phyloP scores from a whole-genome alignment of 2,888 invertebrate species.

The Cephonodes hylas region DNA sequence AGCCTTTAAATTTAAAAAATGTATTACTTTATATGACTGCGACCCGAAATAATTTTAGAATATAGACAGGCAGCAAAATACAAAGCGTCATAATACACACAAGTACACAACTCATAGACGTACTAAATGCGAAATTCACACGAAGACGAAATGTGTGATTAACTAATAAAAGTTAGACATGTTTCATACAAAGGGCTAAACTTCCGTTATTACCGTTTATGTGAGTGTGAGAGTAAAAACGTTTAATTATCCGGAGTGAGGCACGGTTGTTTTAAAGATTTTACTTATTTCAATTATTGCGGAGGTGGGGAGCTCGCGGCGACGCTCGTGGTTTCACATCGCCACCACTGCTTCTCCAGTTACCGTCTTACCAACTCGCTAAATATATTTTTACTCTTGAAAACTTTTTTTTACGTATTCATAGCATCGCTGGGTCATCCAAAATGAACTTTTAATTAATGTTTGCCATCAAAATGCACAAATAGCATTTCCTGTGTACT shows the following conservation, averaged over 20 bases:
- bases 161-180: constrained; percentile 57
- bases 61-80: neutral
- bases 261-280: constrained; percentile 33
- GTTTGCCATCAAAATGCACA: neutral
- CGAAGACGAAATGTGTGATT: constrained; percentile 48
- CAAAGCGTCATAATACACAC: neutral
- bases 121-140: constrained; percentile 26
- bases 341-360: neutral
- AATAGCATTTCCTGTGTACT: neutral
- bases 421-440: neutral
- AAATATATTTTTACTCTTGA: no score
- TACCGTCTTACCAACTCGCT: neutral
- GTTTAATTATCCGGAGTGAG: constrained; percentile 52
- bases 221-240: constrained; percentile 47
- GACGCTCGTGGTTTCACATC: constrained; percentile 13
- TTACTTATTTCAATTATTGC: constrained; percentile 33
- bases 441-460: neutral
- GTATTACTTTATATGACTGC: no score
- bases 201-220: constrained; percentile 64
- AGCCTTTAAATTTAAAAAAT: no score
- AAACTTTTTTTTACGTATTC: neutral
- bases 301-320: neutral
- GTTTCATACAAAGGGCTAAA: constrained; percentile 50
- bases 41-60: no score
- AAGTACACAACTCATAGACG: constrained; percentile 18